These are phyloP conservation scores for Acanthosepion pharaonis DNA, from an alignment of 2,888 invertebrate species.

Conservation along the genomic window DNA sequence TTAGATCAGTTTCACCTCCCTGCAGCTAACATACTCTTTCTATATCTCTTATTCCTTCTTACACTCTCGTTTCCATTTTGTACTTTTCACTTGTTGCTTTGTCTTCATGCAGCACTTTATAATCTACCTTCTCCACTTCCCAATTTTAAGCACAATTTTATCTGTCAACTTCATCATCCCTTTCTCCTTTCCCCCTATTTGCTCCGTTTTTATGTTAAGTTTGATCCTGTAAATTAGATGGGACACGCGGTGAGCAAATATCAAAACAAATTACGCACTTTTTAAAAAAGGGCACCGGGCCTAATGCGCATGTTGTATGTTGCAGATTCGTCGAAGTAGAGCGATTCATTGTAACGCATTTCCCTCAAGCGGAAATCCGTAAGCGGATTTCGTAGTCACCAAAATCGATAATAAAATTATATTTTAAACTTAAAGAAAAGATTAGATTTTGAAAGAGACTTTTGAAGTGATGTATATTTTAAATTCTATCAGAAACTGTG, in stretches of 20 bases:
- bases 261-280: neutral
- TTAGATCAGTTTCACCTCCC: neutral
- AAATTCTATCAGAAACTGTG: no score
- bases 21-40: no score
- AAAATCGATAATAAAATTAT: neutral
- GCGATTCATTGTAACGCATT: neutral
- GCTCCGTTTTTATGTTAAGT: neutral
- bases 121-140: no score
- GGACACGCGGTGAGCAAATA: neutral
- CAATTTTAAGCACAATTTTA: neutral
- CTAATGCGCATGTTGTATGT: neutral
- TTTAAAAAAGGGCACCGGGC: neutral
- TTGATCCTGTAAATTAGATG: neutral
- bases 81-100: no score
- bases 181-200: neutral
- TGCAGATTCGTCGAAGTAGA: neutral
- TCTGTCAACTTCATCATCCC: neutral
- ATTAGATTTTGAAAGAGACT: neutral
- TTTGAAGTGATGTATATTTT: no score
- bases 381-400: neutral
- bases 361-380: neutral
- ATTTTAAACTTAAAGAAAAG: neutral
- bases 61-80: no score
- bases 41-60: no score
- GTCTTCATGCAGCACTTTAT: no score